Evolutionary conservation across 2,888 invertebrate species (phyloP).

Genomic region (Gryllus longicercus): DNA sequence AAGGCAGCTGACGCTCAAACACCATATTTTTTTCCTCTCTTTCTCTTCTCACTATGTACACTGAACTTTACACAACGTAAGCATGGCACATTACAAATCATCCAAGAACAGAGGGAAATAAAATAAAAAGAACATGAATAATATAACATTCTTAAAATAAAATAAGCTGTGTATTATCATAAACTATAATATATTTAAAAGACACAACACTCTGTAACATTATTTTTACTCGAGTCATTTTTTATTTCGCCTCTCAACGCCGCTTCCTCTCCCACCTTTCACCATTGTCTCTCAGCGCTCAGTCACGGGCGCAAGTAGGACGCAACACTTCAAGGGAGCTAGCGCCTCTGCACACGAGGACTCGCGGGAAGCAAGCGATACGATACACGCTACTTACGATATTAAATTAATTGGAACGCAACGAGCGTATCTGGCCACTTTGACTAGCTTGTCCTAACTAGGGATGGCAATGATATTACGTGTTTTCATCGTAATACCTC

Average conservation of each 20-base stretch:
- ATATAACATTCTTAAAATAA: neutral
- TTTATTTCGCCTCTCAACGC: no score
- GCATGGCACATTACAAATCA: neutral
- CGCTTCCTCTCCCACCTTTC: no score
- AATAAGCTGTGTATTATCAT: neutral
- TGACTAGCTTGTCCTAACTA: neutral
- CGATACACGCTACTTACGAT: neutral
- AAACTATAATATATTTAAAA: neutral
- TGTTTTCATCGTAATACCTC: no score
- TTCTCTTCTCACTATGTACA: neutral
- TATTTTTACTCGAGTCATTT: no score
- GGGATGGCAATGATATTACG: no score
- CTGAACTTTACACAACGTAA: neutral
- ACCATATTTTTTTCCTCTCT: neutral
- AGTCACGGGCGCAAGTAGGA: no score
- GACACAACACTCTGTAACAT: neutral
- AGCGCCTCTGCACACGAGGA: no score
- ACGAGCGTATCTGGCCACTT: neutral
- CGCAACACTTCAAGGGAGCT: no score
- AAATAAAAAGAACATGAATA: no score
- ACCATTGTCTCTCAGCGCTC: no score
- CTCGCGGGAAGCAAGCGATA: no score
- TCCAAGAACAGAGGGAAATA: neutral
- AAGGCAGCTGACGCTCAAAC: neutral
- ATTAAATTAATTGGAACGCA: neutral